Percentiles rank a stretch among this genome's conserved stretches.
These are phyloP conservation scores for Alentia gelatinosa DNA, from an alignment of 2,888 invertebrate species.

Conservation along the genomic window DNA sequence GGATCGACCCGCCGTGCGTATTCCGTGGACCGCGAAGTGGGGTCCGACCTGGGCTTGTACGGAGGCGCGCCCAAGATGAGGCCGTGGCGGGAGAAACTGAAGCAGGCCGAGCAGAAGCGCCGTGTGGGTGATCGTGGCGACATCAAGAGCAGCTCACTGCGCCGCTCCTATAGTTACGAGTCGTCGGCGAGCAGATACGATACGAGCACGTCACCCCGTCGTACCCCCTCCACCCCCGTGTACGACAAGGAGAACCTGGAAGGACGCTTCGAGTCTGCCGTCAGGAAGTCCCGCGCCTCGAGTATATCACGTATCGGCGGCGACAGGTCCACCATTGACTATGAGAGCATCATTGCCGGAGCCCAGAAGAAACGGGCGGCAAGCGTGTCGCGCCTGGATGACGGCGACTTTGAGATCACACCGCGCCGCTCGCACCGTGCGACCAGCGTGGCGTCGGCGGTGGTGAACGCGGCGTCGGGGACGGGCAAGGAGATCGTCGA, in stretches of 20 bases:
- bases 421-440: neutral
- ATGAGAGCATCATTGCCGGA: constrained; percentile 9
- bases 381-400: neutral
- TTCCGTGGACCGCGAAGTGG: constrained; percentile 21
- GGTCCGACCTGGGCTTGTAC: neutral
- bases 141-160: neutral
- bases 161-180: neutral
- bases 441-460: neutral
- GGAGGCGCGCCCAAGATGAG: neutral
- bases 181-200: neutral
- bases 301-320: neutral
- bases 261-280: neutral
- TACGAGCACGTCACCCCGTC: neutral
- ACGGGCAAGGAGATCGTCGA: neutral
- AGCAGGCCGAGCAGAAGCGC: neutral
- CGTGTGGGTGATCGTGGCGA: neutral
- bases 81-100: constrained; percentile 42
- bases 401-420: neutral
- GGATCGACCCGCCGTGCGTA: constrained; percentile 16
- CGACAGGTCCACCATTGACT: neutral
- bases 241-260: neutral
- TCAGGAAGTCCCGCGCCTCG: neutral
- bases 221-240: neutral
- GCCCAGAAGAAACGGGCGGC: constrained; percentile 2
- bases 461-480: neutral